These are phyloP conservation scores for Myotis daubentonii DNA, from an alignment of 2,797 vertebrate genomes.

Conservation along the genomic window DNA sequence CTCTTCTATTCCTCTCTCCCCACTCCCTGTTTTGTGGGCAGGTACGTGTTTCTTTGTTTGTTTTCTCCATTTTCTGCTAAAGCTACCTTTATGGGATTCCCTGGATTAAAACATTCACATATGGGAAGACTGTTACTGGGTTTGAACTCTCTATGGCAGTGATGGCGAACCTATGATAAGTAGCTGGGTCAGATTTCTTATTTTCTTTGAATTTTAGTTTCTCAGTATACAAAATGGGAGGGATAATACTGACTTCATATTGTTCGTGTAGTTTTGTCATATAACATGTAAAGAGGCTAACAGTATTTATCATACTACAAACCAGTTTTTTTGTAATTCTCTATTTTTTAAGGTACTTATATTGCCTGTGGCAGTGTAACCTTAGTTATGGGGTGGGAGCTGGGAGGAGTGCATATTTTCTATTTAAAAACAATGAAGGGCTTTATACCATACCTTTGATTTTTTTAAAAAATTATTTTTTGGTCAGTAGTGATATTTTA, in stretches of 20 bases:
- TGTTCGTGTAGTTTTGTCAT: neutral
- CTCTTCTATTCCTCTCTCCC: neutral
- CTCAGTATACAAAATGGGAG: neutral
- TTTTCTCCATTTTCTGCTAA: neutral
- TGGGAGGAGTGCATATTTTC: neutral
- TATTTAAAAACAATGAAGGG: neutral
- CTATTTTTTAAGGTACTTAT: neutral
- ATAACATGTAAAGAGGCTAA: neutral
- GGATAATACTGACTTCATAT: neutral
- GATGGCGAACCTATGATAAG: neutral
- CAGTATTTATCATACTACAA: neutral
- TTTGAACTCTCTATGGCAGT: neutral
- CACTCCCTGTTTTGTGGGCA: neutral
- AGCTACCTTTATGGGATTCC: neutral
- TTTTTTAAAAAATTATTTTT: neutral
- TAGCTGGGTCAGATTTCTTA: slow-evolving; percentile 1
- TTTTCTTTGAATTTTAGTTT: neutral
- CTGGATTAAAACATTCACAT: neutral
- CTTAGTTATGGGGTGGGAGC: neutral
- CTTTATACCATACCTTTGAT: neutral
- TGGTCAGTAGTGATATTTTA: slow-evolving; percentile 33
- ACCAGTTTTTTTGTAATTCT: neutral
- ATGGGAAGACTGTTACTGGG: neutral
- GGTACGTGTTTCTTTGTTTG: neutral
- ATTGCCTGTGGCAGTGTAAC: neutral